A percentile compares a stretch with the other conserved stretches of the same genome.
phyloP scores from a whole-genome alignment of 2,797 vertebrate genomes.

The Syngnathus acus region DNA sequence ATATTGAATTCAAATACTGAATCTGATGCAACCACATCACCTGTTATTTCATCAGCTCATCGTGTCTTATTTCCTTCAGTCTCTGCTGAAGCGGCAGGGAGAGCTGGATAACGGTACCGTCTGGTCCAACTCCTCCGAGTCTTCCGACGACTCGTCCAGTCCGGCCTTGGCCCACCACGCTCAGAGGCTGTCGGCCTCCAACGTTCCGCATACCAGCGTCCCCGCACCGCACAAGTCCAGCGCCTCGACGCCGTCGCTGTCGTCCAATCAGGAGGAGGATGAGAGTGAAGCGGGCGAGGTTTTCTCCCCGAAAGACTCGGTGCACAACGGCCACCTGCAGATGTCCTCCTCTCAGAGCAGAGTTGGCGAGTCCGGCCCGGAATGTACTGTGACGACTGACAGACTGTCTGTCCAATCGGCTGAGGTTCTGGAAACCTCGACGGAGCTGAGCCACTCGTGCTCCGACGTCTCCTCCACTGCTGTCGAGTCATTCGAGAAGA shows the following conservation, averaged over 20 bases:
- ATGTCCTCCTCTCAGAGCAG: conserved; percentile 80
- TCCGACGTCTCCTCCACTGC: conserved; percentile 32
- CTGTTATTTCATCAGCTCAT: not conserved
- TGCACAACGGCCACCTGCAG: conserved; percentile 80
- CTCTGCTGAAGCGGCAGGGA: conserved; percentile 89
- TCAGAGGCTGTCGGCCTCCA: conserved; percentile 78
- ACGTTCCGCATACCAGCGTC: conserved; percentile 75
- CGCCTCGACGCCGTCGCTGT: conserved; percentile 59
- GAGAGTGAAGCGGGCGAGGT: conserved; percentile 50
- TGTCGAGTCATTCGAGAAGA: conserved; percentile 17
- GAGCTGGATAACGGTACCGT: conserved; percentile 94
- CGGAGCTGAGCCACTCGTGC: conserved; percentile 39
- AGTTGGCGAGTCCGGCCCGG: conserved; percentile 73
- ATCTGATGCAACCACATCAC: not conserved
- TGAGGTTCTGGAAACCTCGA: conserved; percentile 44
- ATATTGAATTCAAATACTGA: no score
- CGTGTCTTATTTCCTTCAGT: conserved; percentile 62
- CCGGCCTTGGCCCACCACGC: conserved; percentile 75
- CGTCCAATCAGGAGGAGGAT: conserved; percentile 67
- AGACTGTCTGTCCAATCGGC: conserved; percentile 44
- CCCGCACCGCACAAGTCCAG: conserved; percentile 74
- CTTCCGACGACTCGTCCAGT: conserved; percentile 94
- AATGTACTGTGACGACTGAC: conserved; percentile 57
- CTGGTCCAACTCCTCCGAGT: conserved; percentile 96
- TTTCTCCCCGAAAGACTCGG: conserved; percentile 42